Conservation (phyloP, 2,113 vertebrate genomes). For the Coturnix japonica region DNA sequence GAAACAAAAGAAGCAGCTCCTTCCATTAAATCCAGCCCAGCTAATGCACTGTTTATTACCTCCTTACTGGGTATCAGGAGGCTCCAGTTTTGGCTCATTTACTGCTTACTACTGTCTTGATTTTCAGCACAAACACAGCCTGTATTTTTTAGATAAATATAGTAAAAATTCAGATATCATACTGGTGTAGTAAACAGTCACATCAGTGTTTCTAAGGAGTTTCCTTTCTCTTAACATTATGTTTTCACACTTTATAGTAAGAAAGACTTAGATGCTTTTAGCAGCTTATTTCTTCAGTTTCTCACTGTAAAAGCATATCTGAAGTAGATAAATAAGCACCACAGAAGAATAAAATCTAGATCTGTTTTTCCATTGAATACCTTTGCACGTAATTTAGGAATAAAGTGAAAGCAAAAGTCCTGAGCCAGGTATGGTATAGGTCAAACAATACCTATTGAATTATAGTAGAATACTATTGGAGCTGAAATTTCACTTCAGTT, state of each 20-base stretch:
- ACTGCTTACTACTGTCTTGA: not conserved
- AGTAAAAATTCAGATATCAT: not conserved
- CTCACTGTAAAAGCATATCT: not conserved
- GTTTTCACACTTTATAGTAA: not conserved
- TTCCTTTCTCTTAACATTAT: not conserved
- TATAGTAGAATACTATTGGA: not conserved
- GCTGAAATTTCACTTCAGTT: not conserved
- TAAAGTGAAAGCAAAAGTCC: not conserved
- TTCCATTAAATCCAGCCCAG: not conserved
- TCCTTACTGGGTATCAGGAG: rapidly evolving
- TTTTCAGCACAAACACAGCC: not conserved
- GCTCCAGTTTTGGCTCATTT: not conserved
- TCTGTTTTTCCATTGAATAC: not conserved
- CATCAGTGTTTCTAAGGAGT: not conserved
- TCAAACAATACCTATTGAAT: not conserved
- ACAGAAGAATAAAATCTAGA: not conserved
- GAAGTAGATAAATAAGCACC: not conserved
- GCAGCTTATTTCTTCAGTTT: not conserved
- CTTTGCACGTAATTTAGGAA: not conserved
- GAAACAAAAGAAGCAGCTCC: not conserved
- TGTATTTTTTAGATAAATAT: not conserved
- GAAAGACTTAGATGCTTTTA: not conserved
- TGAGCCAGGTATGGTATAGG: not conserved
- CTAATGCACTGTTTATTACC: rapidly evolving
- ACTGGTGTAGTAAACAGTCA: not conserved